phyloP scores from a whole-genome alignment of 2,113 vertebrate genomes.

The Paradisaea rubra region DNA sequence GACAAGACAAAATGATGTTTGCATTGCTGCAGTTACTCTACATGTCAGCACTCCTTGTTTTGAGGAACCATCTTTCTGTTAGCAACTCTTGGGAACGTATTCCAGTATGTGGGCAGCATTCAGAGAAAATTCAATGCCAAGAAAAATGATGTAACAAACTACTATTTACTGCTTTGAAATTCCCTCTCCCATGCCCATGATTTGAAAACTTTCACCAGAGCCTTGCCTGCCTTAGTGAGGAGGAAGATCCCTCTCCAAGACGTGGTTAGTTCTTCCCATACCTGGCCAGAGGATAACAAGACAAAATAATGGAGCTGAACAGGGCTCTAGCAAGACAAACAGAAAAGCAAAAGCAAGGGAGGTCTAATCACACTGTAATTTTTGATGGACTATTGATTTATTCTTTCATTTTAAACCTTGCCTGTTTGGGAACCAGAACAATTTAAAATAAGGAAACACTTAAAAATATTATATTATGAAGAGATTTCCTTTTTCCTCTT shows the following conservation, averaged over 20 bases:
- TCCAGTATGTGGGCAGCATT: not conserved
- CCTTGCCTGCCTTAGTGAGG: not conserved
- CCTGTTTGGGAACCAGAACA: not conserved
- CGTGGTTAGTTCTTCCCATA: not conserved
- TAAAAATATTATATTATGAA: not conserved
- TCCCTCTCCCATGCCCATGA: not conserved
- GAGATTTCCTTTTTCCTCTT: not conserved
- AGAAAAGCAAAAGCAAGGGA: not conserved
- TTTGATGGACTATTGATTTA: not conserved
- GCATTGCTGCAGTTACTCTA: not conserved
- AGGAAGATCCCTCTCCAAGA: not conserved
- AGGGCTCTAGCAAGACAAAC: not conserved
- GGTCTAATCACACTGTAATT: not conserved
- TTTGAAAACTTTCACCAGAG: not conserved
- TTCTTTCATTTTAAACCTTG: not conserved
- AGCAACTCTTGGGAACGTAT: not conserved
- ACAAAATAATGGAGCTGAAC: not conserved
- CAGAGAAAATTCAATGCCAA: not conserved
- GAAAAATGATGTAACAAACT: not conserved
- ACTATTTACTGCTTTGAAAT: not conserved
- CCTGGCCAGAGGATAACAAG: not conserved
- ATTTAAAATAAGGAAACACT: not conserved
- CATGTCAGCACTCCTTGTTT: not conserved
- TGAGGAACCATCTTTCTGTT: not conserved
- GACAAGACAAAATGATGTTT: not conserved